Conservation (phyloP, 1,140 invertebrate species). For the Triops cancriformis region DNA sequence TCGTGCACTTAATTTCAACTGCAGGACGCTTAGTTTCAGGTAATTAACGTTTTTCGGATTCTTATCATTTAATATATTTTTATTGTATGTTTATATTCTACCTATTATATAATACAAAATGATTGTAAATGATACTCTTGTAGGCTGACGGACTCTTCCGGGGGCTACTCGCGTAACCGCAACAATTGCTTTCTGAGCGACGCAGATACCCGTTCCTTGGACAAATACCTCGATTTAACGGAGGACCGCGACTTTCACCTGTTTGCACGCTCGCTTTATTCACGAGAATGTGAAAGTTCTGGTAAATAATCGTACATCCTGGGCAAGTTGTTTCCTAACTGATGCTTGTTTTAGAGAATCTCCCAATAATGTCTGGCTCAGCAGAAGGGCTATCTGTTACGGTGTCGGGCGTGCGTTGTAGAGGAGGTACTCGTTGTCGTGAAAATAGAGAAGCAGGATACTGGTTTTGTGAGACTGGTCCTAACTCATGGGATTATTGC, state of each 20-base stretch:
- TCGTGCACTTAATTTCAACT: conserved; percentile 51
- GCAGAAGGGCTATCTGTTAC: conserved; percentile 38
- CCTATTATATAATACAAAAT: no score
- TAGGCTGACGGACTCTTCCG: conserved; percentile 16
- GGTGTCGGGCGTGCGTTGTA: conserved; percentile 65
- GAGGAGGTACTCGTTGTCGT: conserved; percentile 55
- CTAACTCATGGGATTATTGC: conserved; percentile 68
- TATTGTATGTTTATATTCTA: no score
- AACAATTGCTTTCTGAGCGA: conserved; percentile 58
- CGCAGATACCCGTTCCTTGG: conserved; percentile 55
- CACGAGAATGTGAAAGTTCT: conserved; percentile 3
- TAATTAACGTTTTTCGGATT: conserved; percentile 36
- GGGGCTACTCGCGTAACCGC: conserved; percentile 21
- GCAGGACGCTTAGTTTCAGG: conserved; percentile 65
- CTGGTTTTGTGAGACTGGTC: conserved; percentile 67
- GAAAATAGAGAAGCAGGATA: conserved; percentile 61
- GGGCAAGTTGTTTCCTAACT: not conserved
- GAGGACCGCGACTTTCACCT: conserved; percentile 51
- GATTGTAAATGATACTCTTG: no score
- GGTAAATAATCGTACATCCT: not conserved
- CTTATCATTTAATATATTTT: no score
- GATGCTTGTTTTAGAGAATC: not conserved
- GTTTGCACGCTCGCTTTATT: conserved; percentile 46
- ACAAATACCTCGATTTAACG: conserved; percentile 54
- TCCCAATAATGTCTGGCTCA: not conserved